Evolutionary conservation across 2,888 invertebrate genomes (phyloP), one percentile per base, ranked within the genome.

Genomic region (Thymelicus lineola): DNA sequence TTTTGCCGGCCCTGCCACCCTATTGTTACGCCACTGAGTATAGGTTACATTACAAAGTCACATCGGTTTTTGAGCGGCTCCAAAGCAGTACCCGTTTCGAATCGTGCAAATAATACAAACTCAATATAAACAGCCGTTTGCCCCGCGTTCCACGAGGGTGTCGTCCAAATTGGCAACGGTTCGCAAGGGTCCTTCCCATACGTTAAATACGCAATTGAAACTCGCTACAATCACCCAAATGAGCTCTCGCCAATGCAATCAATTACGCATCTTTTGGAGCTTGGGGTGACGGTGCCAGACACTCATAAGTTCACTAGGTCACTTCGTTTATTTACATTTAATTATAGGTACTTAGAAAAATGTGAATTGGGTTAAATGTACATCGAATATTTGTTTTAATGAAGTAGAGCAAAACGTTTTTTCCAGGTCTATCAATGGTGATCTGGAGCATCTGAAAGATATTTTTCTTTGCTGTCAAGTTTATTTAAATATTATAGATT

Each of bases 181-280:
- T 86, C 86, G 79, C 85, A 82, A 88, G 91, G 93, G 90, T 85
- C 82, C 86, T 87, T 87, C 87, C 89, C 86, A 88, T 88, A 90
- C 89, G 90, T 90, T 92, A 91, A 93, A 90, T 91, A 93, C 89
- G 89, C 90, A 90, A 91, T 91, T 86, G 82, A 85, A 86, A 83
- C 84, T 84, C 86, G 80, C 86, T 89, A 91, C 93, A 92, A 92
- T 92, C 90, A 90, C 80, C 84, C 83, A 88, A 91, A 93, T 90
- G 91, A 92, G 90, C 86, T 88, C 82, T 85, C 83, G 82, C 85
- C 87, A 85, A 86, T 89, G 87, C 87, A 91, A 93, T 91, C 91
- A 91, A 91, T 93, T 91, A 91, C 87, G 82, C 83, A 85, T 86
- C 82, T 87, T 88, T 90, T 86, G 81, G 45, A 57, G 79, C 83